phyloP scores from a whole-genome alignment of 2,888 invertebrate species.

The Sepioteuthis lessoniana region DNA sequence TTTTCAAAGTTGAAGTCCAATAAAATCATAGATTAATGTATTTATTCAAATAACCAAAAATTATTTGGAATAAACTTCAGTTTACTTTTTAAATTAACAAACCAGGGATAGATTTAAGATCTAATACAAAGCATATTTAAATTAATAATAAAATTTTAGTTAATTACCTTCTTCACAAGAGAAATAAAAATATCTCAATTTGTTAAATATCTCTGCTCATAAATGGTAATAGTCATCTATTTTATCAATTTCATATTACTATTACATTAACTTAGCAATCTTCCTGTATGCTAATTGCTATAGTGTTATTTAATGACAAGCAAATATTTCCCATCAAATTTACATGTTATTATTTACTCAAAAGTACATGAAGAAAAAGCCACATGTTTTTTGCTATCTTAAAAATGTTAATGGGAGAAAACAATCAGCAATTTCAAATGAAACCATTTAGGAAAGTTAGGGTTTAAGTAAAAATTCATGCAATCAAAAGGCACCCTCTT shows the following conservation, averaged over 20 bases:
- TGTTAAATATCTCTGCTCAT: background rate
- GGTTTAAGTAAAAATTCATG: background rate
- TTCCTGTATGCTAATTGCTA: background rate
- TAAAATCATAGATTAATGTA: background rate
- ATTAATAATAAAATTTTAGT: background rate
- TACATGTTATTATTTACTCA: background rate
- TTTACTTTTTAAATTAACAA: background rate
- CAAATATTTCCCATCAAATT: background rate
- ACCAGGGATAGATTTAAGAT: background rate
- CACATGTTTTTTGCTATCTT: background rate
- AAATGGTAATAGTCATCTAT: background rate
- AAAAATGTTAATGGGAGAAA: background rate
- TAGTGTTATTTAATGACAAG: background rate
- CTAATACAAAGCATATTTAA: too few relatives aligned
- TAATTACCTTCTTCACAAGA: background rate
- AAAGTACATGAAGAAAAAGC: background rate
- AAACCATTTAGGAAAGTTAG: background rate
- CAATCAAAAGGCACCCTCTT: background rate
- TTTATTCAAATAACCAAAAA: background rate
- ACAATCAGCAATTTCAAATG: background rate
- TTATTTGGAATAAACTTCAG: background rate
- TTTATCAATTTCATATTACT: too few relatives aligned
- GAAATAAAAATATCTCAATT: background rate
- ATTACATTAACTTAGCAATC: background rate
- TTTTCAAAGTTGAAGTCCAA: too few relatives aligned